Percentiles rank a stretch among this genome's conserved stretches.
Evolutionary conservation across 2,888 invertebrate genomes (phyloP).

Genomic region (Pristionchus arcanus): DNA sequence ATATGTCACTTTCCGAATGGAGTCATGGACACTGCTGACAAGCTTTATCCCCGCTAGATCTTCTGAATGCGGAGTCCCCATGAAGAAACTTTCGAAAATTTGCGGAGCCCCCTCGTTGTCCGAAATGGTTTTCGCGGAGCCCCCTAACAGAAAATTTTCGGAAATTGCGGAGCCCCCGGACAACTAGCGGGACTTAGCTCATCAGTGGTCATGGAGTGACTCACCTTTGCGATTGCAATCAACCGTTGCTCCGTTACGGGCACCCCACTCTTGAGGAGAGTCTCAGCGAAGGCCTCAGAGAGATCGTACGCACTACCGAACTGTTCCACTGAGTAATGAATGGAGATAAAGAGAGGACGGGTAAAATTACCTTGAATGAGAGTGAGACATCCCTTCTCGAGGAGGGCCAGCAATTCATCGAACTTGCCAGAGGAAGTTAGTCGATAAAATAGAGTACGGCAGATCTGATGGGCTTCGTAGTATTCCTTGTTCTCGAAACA

Average conservation of each 20-base stretch:
- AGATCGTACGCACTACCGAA: constrained; percentile 50
- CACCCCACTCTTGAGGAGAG: constrained; percentile 41
- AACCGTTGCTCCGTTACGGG: constrained; percentile 9
- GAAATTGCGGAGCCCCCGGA: too few species aligned
- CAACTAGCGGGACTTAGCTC: too few species aligned
- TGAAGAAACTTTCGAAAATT: too few species aligned
- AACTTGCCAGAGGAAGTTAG: constrained; percentile 59
- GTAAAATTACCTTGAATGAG: constrained; percentile 36
- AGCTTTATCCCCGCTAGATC: too few species aligned
- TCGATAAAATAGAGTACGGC: constrained; percentile 69
- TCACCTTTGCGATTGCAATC: constrained; percentile 34
- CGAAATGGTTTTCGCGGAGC: too few species aligned
- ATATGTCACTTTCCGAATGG: too few species aligned
- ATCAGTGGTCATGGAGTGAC: too few species aligned
- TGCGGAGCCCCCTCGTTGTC: too few species aligned
- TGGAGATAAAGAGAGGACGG: neutral
- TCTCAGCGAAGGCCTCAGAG: constrained; percentile 45
- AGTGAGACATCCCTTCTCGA: constrained; percentile 60
- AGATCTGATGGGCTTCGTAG: constrained; percentile 75
- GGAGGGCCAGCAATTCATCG: constrained; percentile 62
- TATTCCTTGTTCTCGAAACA: constrained; percentile 67
- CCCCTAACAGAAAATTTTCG: too few species aligned
- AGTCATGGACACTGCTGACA: too few species aligned
- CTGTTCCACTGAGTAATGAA: constrained; percentile 25
- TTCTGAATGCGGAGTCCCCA: too few species aligned